These are phyloP conservation scores for Ditylenchus dipsaci DNA, from an alignment of 1,140 invertebrate species.

Conservation along the genomic window DNA sequence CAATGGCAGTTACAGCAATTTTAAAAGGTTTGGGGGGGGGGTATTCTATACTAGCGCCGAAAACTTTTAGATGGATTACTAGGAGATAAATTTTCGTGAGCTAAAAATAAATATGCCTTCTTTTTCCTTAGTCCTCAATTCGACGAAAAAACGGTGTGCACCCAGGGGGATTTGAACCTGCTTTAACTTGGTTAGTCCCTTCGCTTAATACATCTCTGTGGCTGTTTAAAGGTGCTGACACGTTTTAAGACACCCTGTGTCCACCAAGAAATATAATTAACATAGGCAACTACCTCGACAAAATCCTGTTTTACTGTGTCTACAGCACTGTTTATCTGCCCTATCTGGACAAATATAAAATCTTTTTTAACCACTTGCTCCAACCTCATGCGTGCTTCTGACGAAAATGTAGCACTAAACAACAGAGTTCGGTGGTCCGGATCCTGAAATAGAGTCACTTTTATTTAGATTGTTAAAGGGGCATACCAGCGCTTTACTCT, in stretches of 20 bases:
- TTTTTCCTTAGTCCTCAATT: not conserved
- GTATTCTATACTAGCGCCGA: no score
- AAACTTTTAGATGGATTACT: no score
- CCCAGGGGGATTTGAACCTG: not conserved
- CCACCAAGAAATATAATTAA: conserved; percentile 2
- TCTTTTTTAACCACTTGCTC: conserved; percentile 8
- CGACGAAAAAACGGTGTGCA: not conserved
- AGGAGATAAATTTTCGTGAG: no score
- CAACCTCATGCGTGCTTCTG: not conserved
- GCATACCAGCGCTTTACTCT: no score
- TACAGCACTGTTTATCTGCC: conserved; percentile 16
- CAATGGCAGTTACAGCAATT: no score
- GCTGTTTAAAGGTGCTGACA: no score
- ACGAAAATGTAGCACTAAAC: conserved; percentile 36
- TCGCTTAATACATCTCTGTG: no score
- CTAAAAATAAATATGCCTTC: not conserved
- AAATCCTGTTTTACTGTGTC: conserved; percentile 25
- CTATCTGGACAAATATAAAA: conserved; percentile 19
- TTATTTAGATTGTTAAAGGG: no score
- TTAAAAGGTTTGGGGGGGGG: no score
- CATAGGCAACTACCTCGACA: conserved; percentile 15
- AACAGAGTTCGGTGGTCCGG: conserved; percentile 15
- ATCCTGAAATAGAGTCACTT: conserved; percentile 20
- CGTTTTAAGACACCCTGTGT: no score
- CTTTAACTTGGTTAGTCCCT: no score